Conservation (phyloP, 2,797 vertebrate species). For the Peromyscus attwateri region DNA sequence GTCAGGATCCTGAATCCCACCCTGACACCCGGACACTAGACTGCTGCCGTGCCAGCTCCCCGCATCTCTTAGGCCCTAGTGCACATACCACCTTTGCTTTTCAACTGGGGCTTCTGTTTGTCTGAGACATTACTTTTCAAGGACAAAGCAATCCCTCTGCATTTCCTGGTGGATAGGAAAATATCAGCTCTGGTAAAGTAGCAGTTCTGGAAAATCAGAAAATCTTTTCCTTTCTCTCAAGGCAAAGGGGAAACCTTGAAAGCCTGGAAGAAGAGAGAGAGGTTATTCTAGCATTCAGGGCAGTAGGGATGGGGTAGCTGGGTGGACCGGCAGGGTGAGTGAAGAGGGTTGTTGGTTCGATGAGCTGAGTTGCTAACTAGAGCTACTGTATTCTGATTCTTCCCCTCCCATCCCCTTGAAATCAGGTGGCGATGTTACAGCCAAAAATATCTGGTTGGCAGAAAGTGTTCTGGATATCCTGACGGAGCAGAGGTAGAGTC, state of each 20-base stretch:
- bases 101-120: background rate
- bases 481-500: constrained; percentile 93
- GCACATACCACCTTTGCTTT: background rate
- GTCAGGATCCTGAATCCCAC: background rate
- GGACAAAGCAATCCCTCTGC: background rate
- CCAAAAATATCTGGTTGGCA: constrained; percentile 96
- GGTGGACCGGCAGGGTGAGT: background rate
- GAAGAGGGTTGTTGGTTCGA: background rate
- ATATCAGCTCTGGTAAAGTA: constrained; percentile 12
- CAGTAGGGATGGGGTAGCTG: background rate
- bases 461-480: constrained; percentile 96
- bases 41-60: background rate
- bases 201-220: background rate
- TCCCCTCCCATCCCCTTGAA: constrained; percentile 9
- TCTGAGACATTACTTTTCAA: constrained; percentile 39
- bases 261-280: background rate
- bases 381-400: constrained; percentile 68
- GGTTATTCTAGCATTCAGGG: constrained; percentile 17
- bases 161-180: background rate
- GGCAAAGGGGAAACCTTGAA: background rate
- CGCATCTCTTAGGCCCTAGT: background rate
- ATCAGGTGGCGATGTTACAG: constrained; percentile 95
- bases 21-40: background rate
- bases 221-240: constrained; percentile 20
- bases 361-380: constrained; percentile 40